These are phyloP conservation scores for Crambe crambe DNA, from an alignment of 37 sponge, comb jelly and placozoan species.

Conservation along the genomic window DNA sequence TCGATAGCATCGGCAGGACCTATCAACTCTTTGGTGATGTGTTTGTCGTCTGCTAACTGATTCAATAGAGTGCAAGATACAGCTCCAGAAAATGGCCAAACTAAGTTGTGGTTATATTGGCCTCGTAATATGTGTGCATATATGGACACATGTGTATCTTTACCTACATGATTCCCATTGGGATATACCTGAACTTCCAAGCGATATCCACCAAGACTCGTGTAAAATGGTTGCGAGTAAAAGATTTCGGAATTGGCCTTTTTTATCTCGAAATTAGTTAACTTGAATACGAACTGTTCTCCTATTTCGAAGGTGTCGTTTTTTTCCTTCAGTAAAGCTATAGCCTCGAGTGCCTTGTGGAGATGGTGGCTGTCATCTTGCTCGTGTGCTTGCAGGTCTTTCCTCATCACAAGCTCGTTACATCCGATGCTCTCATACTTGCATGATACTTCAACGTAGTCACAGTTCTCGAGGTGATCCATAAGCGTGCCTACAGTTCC, in stretches of 20 bases:
- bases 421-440: too few species aligned
- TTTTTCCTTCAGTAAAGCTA: too few species aligned
- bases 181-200: conserved; percentile 16
- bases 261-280: background rate
- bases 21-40: background rate
- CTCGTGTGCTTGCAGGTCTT: too few species aligned
- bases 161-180: conserved; percentile 7
- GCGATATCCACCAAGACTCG: conserved; percentile 24
- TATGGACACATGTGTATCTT: conserved; percentile 2
- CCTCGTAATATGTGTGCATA: conserved; percentile 18
- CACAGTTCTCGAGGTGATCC: too few species aligned
- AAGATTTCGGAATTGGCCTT: background rate
- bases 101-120: conserved; percentile 18
- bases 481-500: too few species aligned
- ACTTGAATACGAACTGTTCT: background rate
- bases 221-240: conserved; percentile 13
- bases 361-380: too few species aligned
- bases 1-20: too few species aligned
- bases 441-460: too few species aligned
- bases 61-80: too few species aligned
- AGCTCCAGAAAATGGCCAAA: background rate
- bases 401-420: too few species aligned
- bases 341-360: too few species aligned
- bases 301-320: background rate
- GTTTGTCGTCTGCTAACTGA: too few species aligned